A percentile compares a stretch with the other conserved stretches of the same genome.
These are phyloP conservation scores for Diprion similis DNA, from an alignment of 1,140 invertebrate genomes.

Conservation along the genomic window DNA sequence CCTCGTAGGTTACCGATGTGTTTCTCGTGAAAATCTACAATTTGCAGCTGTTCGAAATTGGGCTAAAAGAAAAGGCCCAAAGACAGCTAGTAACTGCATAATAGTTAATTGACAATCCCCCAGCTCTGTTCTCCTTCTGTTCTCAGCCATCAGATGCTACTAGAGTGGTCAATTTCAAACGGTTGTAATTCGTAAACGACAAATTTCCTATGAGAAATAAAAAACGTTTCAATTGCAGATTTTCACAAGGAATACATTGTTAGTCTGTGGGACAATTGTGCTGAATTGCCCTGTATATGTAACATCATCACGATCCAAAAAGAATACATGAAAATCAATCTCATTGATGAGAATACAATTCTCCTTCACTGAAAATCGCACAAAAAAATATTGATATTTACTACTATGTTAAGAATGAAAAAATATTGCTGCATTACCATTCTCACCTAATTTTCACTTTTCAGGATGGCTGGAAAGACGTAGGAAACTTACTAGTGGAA, in stretches of 20 bases:
- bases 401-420: slow-evolving; percentile 11
- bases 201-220: background rate
- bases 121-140: too few relatives aligned
- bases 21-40: too few relatives aligned
- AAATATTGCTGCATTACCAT: background rate
- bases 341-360: background rate
- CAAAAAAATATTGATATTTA: slow-evolving; percentile 12
- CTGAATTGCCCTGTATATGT: background rate
- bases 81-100: too few relatives aligned
- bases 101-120: too few relatives aligned
- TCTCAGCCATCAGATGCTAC: too few relatives aligned
- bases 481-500: slow-evolving; percentile 44
- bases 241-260: background rate
- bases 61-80: too few relatives aligned
- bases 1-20: too few relatives aligned
- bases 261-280: too few relatives aligned
- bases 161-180: too few relatives aligned
- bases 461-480: slow-evolving; percentile 48
- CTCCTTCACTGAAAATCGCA: slow-evolving; percentile 8
- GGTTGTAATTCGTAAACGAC: too few relatives aligned
- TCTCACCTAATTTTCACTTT: slow-evolving; percentile 30
- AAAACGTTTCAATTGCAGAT: background rate
- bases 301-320: background rate
- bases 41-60: too few relatives aligned
- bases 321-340: background rate